These are phyloP conservation scores for Lepidurus couesii DNA, from an alignment of 1,140 invertebrate genomes.

Conservation along the genomic window DNA sequence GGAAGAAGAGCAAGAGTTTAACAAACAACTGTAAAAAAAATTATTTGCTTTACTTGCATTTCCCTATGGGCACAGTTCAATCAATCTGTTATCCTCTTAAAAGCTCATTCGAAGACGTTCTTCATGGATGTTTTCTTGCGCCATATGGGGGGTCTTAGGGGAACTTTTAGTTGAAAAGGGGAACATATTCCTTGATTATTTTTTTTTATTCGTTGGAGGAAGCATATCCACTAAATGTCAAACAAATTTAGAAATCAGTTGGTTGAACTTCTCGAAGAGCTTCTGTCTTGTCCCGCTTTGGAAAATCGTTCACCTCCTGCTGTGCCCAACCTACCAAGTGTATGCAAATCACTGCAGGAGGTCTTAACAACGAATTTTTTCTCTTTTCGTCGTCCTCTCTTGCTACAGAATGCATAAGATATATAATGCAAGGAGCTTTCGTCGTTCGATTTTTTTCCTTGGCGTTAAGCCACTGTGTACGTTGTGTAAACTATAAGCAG, in stretches of 20 bases:
- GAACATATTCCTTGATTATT: too few relatives aligned
- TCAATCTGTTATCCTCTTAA: constrained; percentile 9
- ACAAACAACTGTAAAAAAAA: too few relatives aligned
- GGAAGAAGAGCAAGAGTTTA: too few relatives aligned
- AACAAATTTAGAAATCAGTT: too few relatives aligned
- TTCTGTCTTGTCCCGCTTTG: constrained; percentile 4
- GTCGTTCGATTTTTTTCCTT: too few relatives aligned
- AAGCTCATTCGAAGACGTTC: background rate
- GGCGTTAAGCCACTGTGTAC: too few relatives aligned
- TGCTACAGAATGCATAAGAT: background rate
- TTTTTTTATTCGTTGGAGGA: too few relatives aligned
- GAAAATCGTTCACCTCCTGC: background rate
- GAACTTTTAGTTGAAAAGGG: too few relatives aligned
- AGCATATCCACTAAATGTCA: too few relatives aligned
- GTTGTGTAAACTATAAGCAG: too few relatives aligned
- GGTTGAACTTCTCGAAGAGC: background rate
- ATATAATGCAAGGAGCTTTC: too few relatives aligned
- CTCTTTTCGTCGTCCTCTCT: background rate
- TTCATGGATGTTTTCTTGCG: background rate
- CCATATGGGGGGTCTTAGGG: background rate
- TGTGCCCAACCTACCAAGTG: background rate
- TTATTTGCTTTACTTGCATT: too few relatives aligned
- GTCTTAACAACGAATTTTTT: background rate
- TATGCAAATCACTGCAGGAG: constrained; percentile 6
- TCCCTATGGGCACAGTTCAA: background rate